phyloP scores from a whole-genome alignment of 2,113 vertebrate species.

The Myocastor coypus region DNA sequence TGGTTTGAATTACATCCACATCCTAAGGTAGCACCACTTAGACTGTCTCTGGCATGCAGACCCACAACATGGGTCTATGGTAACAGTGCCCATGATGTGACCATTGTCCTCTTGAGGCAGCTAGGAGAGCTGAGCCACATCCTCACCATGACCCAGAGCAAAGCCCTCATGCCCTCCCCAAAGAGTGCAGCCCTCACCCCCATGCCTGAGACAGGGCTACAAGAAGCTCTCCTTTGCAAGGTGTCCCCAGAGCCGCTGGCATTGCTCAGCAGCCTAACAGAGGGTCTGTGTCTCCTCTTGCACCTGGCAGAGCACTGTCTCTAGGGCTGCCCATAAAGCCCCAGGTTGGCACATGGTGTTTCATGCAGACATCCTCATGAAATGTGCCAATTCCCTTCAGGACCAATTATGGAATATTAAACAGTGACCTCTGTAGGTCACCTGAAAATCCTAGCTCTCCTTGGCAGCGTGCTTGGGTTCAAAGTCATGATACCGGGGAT shows the following conservation, averaged over 20 bases:
- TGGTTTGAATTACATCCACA: rapidly evolving
- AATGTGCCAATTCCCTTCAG: neutral
- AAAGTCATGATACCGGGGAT: no score
- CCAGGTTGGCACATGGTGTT: neutral
- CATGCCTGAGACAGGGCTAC: neutral
- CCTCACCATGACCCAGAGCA: neutral
- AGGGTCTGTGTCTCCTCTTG: rapidly evolving
- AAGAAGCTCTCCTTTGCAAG: neutral
- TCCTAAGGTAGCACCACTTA: rapidly evolving
- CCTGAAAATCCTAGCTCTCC: neutral
- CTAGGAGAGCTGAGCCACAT: neutral
- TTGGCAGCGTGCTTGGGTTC: neutral
- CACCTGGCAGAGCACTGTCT: rapidly evolving
- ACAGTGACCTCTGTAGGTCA: neutral
- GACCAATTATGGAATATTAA: neutral
- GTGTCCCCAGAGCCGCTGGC: neutral
- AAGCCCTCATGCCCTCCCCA: neutral
- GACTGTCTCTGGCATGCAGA: neutral
- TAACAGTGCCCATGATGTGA: rapidly evolving
- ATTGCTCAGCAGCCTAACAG: neutral
- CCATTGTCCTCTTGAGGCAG: neutral
- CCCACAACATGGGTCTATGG: neutral
- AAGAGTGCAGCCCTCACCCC: neutral
- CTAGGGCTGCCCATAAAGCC: no score
- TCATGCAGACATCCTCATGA: neutral